Evolutionary conservation across 2,888 invertebrate species (phyloP).

Genomic region (Oligia strigilis): DNA sequence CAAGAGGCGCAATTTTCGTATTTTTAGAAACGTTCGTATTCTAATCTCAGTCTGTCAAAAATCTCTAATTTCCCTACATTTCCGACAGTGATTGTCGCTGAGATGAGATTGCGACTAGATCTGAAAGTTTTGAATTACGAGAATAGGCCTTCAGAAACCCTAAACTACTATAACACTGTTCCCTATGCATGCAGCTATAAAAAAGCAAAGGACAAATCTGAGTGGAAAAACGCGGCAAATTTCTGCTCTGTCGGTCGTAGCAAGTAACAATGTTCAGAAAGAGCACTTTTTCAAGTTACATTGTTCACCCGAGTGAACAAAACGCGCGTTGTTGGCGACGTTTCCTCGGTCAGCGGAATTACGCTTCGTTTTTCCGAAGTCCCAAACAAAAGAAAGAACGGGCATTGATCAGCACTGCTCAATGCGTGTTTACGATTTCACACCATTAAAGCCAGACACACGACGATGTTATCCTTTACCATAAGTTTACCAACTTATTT

Average conservation of each 20-base stretch:
- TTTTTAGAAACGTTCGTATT: background rate
- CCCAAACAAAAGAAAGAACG: background rate
- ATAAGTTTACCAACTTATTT: background rate
- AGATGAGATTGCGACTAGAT: too few relatives aligned
- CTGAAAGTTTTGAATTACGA: too few relatives aligned
- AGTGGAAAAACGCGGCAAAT: background rate
- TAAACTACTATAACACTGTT: background rate
- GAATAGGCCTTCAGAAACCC: background rate
- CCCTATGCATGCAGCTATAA: too few relatives aligned
- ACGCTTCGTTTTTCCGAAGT: background rate
- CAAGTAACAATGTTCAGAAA: background rate
- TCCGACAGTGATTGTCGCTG: background rate
- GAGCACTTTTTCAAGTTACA: conserved; percentile 17
- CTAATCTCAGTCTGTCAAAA: background rate
- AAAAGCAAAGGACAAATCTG: background rate
- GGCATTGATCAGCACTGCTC: background rate
- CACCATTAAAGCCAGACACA: background rate
- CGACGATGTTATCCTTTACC: background rate
- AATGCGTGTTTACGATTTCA: background rate
- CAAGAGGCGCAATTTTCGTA: background rate
- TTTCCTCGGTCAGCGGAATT: background rate
- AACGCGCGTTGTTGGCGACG: background rate
- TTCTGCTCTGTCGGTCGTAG: conserved; percentile 1
- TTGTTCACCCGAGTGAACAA: conserved; percentile 6
- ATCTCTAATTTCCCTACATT: background rate